A percentile compares a stretch with the other conserved stretches of the same genome.
phyloP scores from a whole-genome alignment of 1,140 invertebrate genomes.

The Pseudomyrmex dendroicus region DNA sequence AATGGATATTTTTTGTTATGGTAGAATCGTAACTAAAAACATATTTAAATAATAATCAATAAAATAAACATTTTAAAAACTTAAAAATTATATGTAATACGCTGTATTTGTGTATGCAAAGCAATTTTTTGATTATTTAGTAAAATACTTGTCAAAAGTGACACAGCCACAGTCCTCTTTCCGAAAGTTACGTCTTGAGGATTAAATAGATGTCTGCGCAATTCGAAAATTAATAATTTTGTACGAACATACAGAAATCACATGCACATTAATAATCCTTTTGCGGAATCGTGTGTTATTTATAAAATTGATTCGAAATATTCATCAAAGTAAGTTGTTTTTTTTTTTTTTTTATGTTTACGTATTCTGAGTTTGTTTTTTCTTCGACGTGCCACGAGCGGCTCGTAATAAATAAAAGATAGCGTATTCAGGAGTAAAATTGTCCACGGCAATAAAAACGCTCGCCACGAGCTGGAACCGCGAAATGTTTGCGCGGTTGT shows the following conservation, averaged over 20 bases:
- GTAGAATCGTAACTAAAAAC: too few species aligned
- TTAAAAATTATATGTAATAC: too few species aligned
- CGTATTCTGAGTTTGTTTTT: constrained; percentile 17
- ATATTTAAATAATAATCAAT: too few species aligned
- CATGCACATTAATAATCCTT: constrained; percentile 1
- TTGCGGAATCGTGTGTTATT: neutral
- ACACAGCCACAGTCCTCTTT: too few species aligned
- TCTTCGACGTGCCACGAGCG: neutral
- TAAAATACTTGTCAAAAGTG: too few species aligned
- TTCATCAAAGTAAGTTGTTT: neutral
- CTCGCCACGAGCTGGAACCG: constrained; percentile 66
- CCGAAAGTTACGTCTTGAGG: too few species aligned
- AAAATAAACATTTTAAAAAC: too few species aligned
- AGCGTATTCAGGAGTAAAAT: constrained; percentile 69
- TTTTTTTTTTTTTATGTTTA: neutral
- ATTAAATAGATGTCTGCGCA: neutral
- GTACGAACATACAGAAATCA: constrained; percentile 2
- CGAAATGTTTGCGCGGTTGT: constrained; percentile 68
- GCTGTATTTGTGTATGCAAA: too few species aligned
- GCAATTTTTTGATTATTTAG: too few species aligned
- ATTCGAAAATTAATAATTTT: neutral
- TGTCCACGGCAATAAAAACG: constrained; percentile 77
- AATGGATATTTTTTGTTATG: too few species aligned
- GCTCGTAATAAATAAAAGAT: constrained; percentile 68
- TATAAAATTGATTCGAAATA: neutral